Percentiles rank a stretch among this genome's conserved stretches.
These are phyloP conservation scores for Acleris sparsana DNA, from an alignment of 2,888 invertebrate genomes.

Conservation along the genomic window DNA sequence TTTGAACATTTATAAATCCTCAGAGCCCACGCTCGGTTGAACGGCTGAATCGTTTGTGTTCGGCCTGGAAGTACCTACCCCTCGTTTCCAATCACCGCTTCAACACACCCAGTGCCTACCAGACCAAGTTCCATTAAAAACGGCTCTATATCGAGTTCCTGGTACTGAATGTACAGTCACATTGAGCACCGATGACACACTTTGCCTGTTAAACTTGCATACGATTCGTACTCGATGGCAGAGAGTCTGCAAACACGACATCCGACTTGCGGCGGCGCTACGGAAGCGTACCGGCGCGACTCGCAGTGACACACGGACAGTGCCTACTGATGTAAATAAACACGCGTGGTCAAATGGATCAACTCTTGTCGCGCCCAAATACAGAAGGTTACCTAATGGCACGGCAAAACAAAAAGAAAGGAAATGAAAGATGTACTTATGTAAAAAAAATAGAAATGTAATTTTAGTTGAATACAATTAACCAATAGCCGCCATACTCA, in stretches of 20 bases:
- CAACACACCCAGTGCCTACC: neutral
- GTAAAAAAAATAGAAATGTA: no score
- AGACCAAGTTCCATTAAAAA: no score
- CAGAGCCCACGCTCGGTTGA: neutral
- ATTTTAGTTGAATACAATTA: no score
- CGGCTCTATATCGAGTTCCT: no score
- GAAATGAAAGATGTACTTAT: no score
- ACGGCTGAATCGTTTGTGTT: neutral
- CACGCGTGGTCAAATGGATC: constrained; percentile 7
- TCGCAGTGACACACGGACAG: neutral
- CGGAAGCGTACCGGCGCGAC: neutral
- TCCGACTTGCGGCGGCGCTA: constrained; percentile 1
- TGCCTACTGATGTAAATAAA: constrained; percentile 16
- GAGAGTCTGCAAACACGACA: no score
- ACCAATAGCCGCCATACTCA: no score
- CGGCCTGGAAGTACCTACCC: constrained; percentile 1
- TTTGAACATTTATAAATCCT: neutral
- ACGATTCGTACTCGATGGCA: no score
- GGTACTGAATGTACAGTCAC: no score
- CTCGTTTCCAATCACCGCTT: constrained; percentile 15
- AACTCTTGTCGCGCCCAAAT: constrained; percentile 14
- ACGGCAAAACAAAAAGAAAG: no score
- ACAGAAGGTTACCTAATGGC: neutral
- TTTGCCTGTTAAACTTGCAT: no score
- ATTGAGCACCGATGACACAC: no score